Evolutionary conservation across 1,140 invertebrate genomes (phyloP), one percentile per base, ranked within the genome.

Genomic region (Caerostris extrusa): DNA sequence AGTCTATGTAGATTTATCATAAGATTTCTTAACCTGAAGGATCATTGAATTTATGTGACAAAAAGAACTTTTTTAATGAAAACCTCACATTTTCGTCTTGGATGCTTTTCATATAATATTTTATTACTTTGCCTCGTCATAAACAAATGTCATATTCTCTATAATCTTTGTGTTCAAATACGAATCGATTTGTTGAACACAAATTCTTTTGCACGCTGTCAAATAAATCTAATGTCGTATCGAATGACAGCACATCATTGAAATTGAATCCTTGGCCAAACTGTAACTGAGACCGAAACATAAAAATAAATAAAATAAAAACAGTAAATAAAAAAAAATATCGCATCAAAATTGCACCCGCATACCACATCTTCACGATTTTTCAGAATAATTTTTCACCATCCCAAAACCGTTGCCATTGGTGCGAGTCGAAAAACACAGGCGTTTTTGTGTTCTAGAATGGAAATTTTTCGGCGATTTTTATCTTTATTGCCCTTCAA

Each of bases 401-500:
- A 77, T 50, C 34, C 34, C 50, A 34, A 77, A 77, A 77, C 71
- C 19, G 50, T 53, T 77, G 50, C 71, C 50, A 77, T 77, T 77
- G 34, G 71, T 5, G 71, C 71, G 71, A 77, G 71, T 7, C 71
- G 71, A 50, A 77, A 64, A 77, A 77, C 34, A 50, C 10, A 77
- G 53, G 14, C 71, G 50, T 77, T 53, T 77, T 77, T 50, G 50
- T 50, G 34, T 12, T 77, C 71, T 3, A 8, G 10, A 77, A 77
- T 77, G 71, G 71, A 77, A 77, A 50, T 77, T 77, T 77, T 77
- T 14, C 34, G 34, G 53, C 71, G 50, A 77, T 77, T 77, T 77
- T 77, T 77, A 77, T 77, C 71, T 77, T 77, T 77, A 77, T 77
- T 77, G 50, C 71, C 71, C 34, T 77, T 77, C 69, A 50, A 64